Conservation (phyloP, 2,888 invertebrate species). For the Bugula neritina region DNA sequence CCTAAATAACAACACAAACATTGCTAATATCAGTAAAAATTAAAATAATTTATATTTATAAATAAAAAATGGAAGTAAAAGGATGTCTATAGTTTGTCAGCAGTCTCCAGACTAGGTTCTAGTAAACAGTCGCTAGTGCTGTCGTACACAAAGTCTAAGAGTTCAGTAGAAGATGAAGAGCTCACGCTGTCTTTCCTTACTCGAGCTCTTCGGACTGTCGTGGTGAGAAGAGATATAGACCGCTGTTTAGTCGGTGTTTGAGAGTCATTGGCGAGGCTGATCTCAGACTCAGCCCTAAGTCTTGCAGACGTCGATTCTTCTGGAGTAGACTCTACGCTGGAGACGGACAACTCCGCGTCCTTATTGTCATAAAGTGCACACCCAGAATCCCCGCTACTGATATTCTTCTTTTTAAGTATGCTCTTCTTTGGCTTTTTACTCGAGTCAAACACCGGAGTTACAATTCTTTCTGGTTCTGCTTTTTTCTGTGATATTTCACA, state of each 20-base stretch:
- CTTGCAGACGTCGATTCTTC: neutral
- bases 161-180: slow-evolving; percentile 15
- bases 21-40: neutral
- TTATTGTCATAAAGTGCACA: slow-evolving; percentile 33
- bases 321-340: slow-evolving; percentile 1
- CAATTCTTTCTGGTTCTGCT: neutral
- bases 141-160: slow-evolving; percentile 22
- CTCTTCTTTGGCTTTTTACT: slow-evolving; percentile 42
- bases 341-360: slow-evolving; percentile 8
- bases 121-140: neutral
- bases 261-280: neutral
- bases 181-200: slow-evolving; percentile 8
- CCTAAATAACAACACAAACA: neutral
- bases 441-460: slow-evolving; percentile 37
- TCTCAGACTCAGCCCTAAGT: neutral
- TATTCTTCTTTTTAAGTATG: slow-evolving; percentile 39
- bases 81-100: neutral
- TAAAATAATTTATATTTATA: no score
- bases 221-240: neutral
- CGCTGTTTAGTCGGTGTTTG: neutral
- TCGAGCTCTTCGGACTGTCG: neutral
- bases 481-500: neutral
- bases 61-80: neutral
- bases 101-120: neutral
- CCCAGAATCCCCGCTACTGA: slow-evolving; percentile 42